Conservation (phyloP, 2,797 vertebrate genomes). For the Anas flavirostris region DNA sequence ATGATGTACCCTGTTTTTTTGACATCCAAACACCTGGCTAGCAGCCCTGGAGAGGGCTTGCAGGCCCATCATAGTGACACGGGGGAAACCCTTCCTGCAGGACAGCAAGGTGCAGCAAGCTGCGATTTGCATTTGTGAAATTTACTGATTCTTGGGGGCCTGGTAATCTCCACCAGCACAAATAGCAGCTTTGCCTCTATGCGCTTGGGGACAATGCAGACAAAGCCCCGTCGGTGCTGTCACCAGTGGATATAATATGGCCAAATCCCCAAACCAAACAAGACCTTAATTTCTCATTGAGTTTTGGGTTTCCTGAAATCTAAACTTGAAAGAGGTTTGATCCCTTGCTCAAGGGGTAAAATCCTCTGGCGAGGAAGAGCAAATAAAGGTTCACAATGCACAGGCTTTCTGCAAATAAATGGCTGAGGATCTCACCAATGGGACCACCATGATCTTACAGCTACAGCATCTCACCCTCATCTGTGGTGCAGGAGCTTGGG, state of each 20-base stretch:
- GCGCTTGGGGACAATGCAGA: background rate
- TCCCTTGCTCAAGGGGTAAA: constrained; percentile 12
- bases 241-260: constrained; percentile 36
- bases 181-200: constrained; percentile 22
- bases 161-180: constrained; percentile 48
- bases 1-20: background rate
- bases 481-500: background rate
- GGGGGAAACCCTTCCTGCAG: background rate
- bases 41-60: background rate
- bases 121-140: constrained; percentile 29
- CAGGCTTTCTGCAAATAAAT: constrained; percentile 1
- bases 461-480: background rate
- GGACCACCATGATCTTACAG: background rate
- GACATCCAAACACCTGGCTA: background rate
- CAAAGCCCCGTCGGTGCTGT: constrained; percentile 23
- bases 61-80: background rate
- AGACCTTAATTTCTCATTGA: constrained; percentile 55
- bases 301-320: constrained; percentile 26
- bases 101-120: background rate
- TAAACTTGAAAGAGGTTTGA: constrained; percentile 29
- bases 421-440: background rate
- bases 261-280: constrained; percentile 65
- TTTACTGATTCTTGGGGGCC: background rate
- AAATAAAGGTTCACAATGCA: constrained; percentile 41
- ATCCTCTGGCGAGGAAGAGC: background rate